Conservation (phyloP, 2,113 vertebrate genomes). For the Tetraodon nigroviridis region DNA sequence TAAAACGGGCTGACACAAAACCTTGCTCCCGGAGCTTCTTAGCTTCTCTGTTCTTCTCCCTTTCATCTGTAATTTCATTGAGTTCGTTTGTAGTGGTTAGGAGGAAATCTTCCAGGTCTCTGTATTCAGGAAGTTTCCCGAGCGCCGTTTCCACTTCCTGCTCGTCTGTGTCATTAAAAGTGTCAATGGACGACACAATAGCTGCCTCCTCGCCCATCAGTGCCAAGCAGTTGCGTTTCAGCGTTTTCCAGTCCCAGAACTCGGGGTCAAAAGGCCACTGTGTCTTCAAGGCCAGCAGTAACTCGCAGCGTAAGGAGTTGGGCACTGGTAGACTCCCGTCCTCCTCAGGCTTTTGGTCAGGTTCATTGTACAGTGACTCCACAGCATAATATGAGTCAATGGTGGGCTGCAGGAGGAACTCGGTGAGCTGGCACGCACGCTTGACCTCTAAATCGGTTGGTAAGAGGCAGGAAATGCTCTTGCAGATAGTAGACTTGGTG, state of each 20-base stretch:
- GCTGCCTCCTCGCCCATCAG: conserved; percentile 99
- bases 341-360: conserved; percentile 96
- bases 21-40: conserved; percentile 92
- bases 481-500: conserved; percentile 96
- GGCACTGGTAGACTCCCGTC: conserved; percentile 95
- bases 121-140: conserved; percentile 78
- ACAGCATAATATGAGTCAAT: conserved; percentile 98
- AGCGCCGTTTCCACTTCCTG: conserved; percentile 76
- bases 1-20: conserved; percentile 94
- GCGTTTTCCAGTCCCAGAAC: conserved; percentile 99
- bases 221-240: conserved; percentile 94
- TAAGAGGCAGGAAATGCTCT: conserved; percentile 96
- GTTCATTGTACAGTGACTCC: conserved; percentile 97
- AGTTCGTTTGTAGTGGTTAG: conserved; percentile 83
- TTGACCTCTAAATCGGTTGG: conserved; percentile 97
- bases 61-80: conserved; percentile 82
- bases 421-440: conserved; percentile 95
- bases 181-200: conserved; percentile 95
- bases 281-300: conserved; percentile 97
- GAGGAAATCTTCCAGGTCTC: conserved; percentile 81
- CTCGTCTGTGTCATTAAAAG: conserved; percentile 90
- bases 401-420: conserved; percentile 95
- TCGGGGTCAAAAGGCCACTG: conserved; percentile 99
- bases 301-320: conserved; percentile 96
- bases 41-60: conserved; percentile 90